These are phyloP conservation scores for Onthophagus taurus DNA, from an alignment of 1,140 invertebrate genomes.

Conservation along the genomic window DNA sequence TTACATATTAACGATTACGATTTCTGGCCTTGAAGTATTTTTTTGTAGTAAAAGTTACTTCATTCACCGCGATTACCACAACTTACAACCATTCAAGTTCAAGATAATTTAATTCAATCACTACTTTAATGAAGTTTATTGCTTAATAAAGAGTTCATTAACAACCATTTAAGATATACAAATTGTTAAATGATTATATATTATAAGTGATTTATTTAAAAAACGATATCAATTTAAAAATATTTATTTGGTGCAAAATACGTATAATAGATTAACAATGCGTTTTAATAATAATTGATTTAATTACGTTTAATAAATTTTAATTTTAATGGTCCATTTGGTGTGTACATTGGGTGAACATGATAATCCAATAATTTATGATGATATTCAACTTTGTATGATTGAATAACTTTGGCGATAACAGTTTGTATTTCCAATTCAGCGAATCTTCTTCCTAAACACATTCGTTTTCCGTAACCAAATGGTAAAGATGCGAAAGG, in stretches of 20 bases:
- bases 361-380: conserved; percentile 54
- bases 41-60: no score
- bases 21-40: no score
- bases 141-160: no score
- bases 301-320: conserved; percentile 37
- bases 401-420: conserved; percentile 57
- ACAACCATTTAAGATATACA: no score
- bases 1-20: no score
- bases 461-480: conserved; percentile 66
- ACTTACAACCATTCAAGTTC: no score
- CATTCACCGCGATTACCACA: no score
- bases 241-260: background rate
- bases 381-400: conserved; percentile 56
- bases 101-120: no score
- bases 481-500: conserved; percentile 63
- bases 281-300: conserved; percentile 9
- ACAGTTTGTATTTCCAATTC: conserved; percentile 63
- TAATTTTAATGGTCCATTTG: conserved; percentile 56
- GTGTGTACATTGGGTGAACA: conserved; percentile 66
- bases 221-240: background rate
- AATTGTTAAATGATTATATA: no score
- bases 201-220: no score
- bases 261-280: background rate
- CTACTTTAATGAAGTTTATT: no score
- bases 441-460: conserved; percentile 61